Conservation (phyloP, 2,113 vertebrate genomes). For the Platysternon megacephalum region DNA sequence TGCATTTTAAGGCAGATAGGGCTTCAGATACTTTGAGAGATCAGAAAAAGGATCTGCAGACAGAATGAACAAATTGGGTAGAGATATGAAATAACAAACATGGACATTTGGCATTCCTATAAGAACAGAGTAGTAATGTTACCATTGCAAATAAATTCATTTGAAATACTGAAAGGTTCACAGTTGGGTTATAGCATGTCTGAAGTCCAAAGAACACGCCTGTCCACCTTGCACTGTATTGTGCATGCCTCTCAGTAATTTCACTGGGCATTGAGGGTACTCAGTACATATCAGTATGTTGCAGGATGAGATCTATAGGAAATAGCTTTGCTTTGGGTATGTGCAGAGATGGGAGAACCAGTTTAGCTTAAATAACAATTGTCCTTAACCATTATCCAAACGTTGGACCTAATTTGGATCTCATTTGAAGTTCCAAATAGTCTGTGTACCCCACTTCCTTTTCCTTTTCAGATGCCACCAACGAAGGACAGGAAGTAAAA, state of each 20-base stretch:
- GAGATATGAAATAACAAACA: neutral
- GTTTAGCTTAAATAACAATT: neutral
- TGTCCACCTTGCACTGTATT: neutral
- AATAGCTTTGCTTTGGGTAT: neutral
- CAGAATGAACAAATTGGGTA: neutral
- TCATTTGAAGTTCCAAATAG: neutral
- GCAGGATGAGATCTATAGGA: neutral
- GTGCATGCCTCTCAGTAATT: neutral
- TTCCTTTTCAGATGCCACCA: neutral
- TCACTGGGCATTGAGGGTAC: neutral
- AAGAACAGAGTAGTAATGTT: neutral
- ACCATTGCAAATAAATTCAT: neutral
- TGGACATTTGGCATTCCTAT: neutral
- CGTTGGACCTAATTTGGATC: neutral
- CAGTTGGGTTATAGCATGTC: neutral
- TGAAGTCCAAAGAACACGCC: neutral
- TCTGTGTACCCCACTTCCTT: neutral
- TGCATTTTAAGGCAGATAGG: neutral
- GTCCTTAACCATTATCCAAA: neutral
- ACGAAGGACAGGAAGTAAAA: neutral
- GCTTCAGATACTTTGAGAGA: neutral
- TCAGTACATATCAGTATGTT: neutral
- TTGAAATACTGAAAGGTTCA: neutral
- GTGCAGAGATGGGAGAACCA: neutral
- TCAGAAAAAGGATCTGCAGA: neutral